Conservation (phyloP, 1,140 invertebrate genomes). For the Drosophila nannoptera region DNA sequence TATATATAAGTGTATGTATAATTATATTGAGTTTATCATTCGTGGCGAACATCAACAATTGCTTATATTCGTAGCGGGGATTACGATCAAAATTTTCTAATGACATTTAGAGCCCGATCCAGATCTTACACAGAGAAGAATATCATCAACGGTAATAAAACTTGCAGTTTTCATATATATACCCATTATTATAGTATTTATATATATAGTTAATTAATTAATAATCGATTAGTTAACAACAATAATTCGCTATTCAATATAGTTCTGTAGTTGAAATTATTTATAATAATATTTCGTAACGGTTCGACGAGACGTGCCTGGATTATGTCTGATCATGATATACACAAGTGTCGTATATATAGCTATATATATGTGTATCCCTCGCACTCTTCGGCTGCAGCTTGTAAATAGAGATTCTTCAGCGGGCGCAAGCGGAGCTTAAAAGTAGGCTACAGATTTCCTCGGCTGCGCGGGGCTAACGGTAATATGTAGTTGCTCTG, state of each 20-base stretch:
- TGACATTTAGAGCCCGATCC: conserved; percentile 33
- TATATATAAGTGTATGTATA: conserved; percentile 35
- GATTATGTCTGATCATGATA: conserved; percentile 67
- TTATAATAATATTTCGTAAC: conserved; percentile 46
- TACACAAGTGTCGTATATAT: conserved; percentile 56
- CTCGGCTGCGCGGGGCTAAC: conserved; percentile 15
- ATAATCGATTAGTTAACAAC: background rate
- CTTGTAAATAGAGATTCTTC: conserved; percentile 67
- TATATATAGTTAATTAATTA: conserved; percentile 24
- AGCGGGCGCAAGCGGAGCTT: conserved; percentile 45
- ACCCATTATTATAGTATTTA: conserved; percentile 23
- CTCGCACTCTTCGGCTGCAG: conserved; percentile 14
- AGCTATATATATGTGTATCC: conserved; percentile 17
- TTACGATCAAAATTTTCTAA: conserved; percentile 60
- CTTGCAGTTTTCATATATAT: conserved; percentile 52
- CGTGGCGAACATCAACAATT: conserved; percentile 74
- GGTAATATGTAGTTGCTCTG: conserved; percentile 66
- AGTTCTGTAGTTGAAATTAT: conserved; percentile 30
- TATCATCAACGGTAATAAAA: conserved; percentile 78
- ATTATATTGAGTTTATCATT: conserved; percentile 48
- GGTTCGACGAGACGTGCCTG: conserved; percentile 56
- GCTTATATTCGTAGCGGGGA: conserved; percentile 45
- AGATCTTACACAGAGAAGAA: conserved; percentile 56
- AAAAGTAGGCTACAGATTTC: conserved; percentile 44
- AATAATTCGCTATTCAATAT: background rate